Evolutionary conservation across 2,797 vertebrate species (phyloP).

Genomic region (Danio choprae): DNA sequence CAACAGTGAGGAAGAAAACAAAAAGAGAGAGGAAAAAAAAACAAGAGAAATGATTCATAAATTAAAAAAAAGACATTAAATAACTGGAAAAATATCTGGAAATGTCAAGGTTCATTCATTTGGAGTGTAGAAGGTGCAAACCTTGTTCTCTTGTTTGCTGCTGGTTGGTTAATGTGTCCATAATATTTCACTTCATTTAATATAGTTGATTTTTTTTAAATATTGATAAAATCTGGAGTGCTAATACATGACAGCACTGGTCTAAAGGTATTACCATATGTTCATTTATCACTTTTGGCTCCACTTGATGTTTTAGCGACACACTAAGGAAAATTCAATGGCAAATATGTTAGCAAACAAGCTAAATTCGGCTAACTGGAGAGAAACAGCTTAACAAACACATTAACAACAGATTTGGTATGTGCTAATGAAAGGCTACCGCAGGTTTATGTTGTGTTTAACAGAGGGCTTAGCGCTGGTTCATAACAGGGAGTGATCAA

Average conservation of each 20-base stretch:
- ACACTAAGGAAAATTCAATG: background rate
- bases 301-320: background rate
- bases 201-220: background rate
- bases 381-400: slow-evolving; percentile 25
- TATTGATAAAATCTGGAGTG: slow-evolving; percentile 1
- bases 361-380: background rate
- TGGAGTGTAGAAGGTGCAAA: slow-evolving; percentile 20
- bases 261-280: background rate
- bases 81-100: background rate
- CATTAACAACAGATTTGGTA: slow-evolving; percentile 44
- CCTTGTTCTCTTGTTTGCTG: background rate
- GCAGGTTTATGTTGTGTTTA: slow-evolving; percentile 13
- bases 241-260: background rate
- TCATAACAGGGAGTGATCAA: slow-evolving; percentile 27
- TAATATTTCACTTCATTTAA: background rate
- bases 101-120: background rate
- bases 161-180: slow-evolving; percentile 5
- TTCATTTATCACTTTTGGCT: background rate
- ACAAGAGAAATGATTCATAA: slow-evolving; percentile 21
- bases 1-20: slow-evolving; percentile 34
- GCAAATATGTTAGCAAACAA: background rate
- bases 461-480: slow-evolving; percentile 29
- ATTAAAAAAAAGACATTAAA: slow-evolving; percentile 28
- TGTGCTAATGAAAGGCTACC: slow-evolving; percentile 44
- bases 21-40: slow-evolving; percentile 3